Percentiles rank a stretch among this genome's conserved stretches.
phyloP scores from a whole-genome alignment of 2,113 vertebrate genomes.

The Glareola pratincola region DNA sequence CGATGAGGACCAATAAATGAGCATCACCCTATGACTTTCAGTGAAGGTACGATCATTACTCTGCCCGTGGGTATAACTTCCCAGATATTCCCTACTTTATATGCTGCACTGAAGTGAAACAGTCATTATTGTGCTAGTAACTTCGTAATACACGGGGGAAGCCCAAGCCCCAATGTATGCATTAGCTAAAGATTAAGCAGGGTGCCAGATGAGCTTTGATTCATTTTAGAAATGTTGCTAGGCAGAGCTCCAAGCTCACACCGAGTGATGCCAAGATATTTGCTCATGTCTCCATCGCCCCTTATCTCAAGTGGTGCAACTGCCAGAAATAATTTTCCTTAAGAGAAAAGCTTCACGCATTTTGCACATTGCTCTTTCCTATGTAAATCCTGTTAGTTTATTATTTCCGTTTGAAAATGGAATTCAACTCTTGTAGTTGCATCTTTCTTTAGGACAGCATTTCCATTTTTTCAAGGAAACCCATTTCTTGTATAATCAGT shows the following conservation, averaged over 20 bases:
- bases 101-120: background rate
- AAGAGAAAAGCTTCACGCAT: background rate
- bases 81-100: background rate
- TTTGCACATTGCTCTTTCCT: background rate
- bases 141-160: background rate
- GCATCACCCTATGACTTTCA: background rate
- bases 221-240: background rate
- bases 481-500: background rate
- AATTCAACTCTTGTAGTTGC: background rate
- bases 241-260: conserved; percentile 27
- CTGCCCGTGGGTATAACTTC: background rate
- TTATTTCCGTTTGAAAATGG: background rate
- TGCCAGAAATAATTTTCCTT: conserved; percentile 24
- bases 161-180: background rate
- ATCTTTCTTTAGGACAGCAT: background rate
- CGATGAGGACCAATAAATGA: background rate
- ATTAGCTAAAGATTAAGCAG: background rate
- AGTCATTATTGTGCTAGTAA: background rate
- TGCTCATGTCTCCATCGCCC: background rate
- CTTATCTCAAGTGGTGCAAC: conserved; percentile 18
- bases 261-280: conserved; percentile 12
- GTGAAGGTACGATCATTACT: background rate
- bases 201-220: conserved; percentile 19
- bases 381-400: background rate
- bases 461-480: background rate